phyloP scores from a whole-genome alignment of 2,113 vertebrate species.

The Pangasianodon hypophthalmus region DNA sequence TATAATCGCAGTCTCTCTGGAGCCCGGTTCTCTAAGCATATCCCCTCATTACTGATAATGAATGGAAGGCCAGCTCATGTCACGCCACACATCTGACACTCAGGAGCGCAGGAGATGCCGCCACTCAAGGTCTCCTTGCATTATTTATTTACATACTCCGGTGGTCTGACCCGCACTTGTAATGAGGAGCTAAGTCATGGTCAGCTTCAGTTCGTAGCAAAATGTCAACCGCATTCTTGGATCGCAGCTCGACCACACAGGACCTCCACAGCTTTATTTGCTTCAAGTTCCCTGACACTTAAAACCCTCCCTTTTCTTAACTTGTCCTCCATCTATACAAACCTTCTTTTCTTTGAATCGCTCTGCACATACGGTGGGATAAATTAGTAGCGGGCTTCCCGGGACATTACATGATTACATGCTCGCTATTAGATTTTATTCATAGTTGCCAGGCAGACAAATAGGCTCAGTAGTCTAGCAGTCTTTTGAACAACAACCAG shows the following conservation, averaged over 20 bases:
- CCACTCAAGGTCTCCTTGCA: slow-evolving; percentile 63
- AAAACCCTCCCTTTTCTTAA: slow-evolving; percentile 53
- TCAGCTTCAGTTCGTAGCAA: slow-evolving; percentile 70
- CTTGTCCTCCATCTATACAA: slow-evolving; percentile 51
- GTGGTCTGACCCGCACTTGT: slow-evolving; percentile 69
- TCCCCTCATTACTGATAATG: slow-evolving; percentile 48
- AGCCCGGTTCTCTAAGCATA: neutral
- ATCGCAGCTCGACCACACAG: slow-evolving; percentile 70
- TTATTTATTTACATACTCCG: slow-evolving; percentile 73
- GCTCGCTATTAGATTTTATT: neutral
- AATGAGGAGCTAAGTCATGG: slow-evolving; percentile 72
- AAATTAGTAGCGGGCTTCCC: neutral
- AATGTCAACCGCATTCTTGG: slow-evolving; percentile 64
- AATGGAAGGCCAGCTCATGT: slow-evolving; percentile 42
- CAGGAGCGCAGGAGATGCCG: slow-evolving; percentile 57
- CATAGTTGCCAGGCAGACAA: neutral
- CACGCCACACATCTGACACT: slow-evolving; percentile 29
- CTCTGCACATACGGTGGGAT: neutral
- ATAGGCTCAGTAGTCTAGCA: neutral
- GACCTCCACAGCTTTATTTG: slow-evolving; percentile 66
- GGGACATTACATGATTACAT: neutral
- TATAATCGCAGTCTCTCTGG: neutral
- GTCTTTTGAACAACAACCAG: neutral
- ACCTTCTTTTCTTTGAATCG: neutral
- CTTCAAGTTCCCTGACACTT: slow-evolving; percentile 66